Base-by-base conservation (phyloP, 2,888 invertebrate genomes). In the Drosophila sordidula region DNA sequence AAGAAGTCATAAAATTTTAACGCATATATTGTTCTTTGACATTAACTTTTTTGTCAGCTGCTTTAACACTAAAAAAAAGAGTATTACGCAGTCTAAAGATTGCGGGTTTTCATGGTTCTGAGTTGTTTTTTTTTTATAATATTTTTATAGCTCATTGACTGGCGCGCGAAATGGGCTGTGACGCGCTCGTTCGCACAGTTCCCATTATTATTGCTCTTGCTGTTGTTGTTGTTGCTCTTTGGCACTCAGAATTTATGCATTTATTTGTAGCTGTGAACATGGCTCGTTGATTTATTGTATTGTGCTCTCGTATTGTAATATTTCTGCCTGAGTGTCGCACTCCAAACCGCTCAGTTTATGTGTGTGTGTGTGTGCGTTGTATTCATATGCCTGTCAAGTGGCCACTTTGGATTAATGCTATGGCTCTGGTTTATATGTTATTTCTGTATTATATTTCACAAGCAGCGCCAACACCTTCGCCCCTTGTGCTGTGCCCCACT, bases 101-200 rank as follows among this genome's bases (percentile, higher is more conserved):
- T 42, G 18, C 22, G 6, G 12, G 22, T 9, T 14, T 8, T 6
- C 14, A 2, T 29, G 9, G 3, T 29, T 58, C 56, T 42, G 58
- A 51, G 32, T 64, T 63, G 55, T 55, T 73, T 62, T 65, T 63
- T 55, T 73, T 62, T 65, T 63, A 74, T 74, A 73, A 80, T 81
- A 78, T 80, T 88, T 84, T 80, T 75, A 88, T 80, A 78, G 76
- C 78, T 89, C 88, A 89, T 87, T 89, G 89, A 75, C 47, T 74
- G 55, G 29, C 39, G 49, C 54, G 70, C 65, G 76, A 86, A 89
- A 87, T 87, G 80, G 73, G 45, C 46, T 73, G 78, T 75, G 70
- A 84, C 78, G 45, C 55, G 54, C 62, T 42, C 64, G 52, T 46
- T 38, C 57, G 32, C 64, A 56, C 9, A 56, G 51, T 11, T 51